Base-by-base conservation (phyloP, 2,888 invertebrate genomes). In the Macaria liturata region DNA sequence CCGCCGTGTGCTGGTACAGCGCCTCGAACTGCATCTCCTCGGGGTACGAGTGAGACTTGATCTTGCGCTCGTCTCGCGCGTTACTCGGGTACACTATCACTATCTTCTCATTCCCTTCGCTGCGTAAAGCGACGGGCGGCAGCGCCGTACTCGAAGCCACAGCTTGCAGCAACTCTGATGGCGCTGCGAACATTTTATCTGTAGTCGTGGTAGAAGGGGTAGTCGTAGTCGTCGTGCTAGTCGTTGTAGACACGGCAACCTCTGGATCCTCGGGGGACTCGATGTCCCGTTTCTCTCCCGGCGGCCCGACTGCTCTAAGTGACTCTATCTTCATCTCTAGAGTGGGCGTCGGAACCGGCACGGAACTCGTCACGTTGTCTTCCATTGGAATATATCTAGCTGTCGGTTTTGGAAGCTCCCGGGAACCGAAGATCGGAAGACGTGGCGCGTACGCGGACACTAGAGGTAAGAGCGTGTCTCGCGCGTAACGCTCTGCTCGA, bases 361-460 rank as follows among this genome's bases (percentile, higher is more conserved):
- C 83, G 3, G 87, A 82, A 63, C 77, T 81, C 0, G 88, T 88
- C 3, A 74, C 69, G 65, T 88, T 88, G 30, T 86, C 81, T 50
- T 91, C 87, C 44, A 93, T 93, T 3, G 95, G 95, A 61, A 95
- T 95, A 69, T 94, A 95, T 51, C 94, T 93, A 0, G 94, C 93
- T 4, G 91, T 89, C 4, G 93, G 88, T 61, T 84, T 93, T 45
- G 88, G 84, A 6, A 83, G 71, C 65, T 92, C 91, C 20, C 88
- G 80, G 1, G 83, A 80, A 3, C 93, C 93, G 68, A 94, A 93
- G 66, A 94, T 92, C 7, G 94, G 94, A 62, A 96, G 94, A 57
- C 94, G 94, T 0, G 96, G 96, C 0, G 96, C 96, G 80, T 96
- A 96, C 46, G 95, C 95, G 9, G 96, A 96, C 7, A 96, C 96